Evolutionary conservation across 2,113 vertebrate genomes (phyloP).

Genomic region (Hippocampus zosterae): DNA sequence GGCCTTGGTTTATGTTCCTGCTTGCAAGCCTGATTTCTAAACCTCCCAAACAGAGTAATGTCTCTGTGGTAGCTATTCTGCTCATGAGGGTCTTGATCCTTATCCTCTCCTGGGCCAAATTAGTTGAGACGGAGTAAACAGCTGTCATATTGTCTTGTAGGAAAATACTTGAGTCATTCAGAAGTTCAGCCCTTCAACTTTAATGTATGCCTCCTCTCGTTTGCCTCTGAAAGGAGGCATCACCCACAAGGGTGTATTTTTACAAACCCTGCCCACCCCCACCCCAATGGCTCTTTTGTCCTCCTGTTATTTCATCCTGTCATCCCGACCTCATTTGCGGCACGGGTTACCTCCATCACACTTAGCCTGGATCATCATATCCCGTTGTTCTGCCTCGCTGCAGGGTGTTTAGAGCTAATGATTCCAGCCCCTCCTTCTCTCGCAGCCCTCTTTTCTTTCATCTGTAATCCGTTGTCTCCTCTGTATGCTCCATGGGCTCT

Average conservation of each 20-base stretch:
- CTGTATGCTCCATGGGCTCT: constrained; percentile 14
- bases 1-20: constrained; percentile 42
- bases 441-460: constrained; percentile 6
- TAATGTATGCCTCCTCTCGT: constrained; percentile 10
- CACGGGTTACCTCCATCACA: constrained; percentile 23
- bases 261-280: background rate
- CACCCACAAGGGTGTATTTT: background rate
- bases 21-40: constrained; percentile 54
- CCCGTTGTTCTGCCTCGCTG: constrained; percentile 34
- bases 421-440: constrained; percentile 21
- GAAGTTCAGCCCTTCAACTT: constrained; percentile 10
- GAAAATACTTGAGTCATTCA: constrained; percentile 3
- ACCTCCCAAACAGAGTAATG: constrained; percentile 11
- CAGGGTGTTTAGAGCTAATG: constrained; percentile 51
- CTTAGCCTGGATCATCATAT: constrained; percentile 18
- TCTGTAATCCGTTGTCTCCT: constrained; percentile 17
- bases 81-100: constrained; percentile 24
- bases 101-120: background rate
- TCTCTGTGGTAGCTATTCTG: constrained; percentile 11
- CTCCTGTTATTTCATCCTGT: constrained; percentile 17
- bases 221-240: background rate
- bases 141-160: background rate
- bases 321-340: constrained; percentile 25
- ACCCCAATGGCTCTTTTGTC: background rate
- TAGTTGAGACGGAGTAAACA: too few relatives aligned